phyloP scores from a whole-genome alignment of 2,113 vertebrate genomes.

The Chionomys nivalis region DNA sequence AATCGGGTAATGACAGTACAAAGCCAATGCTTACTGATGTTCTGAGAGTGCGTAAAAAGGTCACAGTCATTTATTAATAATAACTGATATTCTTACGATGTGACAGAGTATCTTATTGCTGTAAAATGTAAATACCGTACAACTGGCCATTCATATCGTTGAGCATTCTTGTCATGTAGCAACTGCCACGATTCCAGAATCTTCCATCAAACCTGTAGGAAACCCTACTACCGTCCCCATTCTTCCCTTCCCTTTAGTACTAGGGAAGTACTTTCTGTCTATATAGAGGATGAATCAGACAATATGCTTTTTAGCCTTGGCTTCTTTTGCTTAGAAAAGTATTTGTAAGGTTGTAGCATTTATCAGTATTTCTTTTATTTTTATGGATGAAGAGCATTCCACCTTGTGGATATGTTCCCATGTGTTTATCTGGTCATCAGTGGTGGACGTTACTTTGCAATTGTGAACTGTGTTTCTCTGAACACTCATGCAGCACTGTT shows the following conservation, averaged over 20 bases:
- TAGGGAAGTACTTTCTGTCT: not conserved
- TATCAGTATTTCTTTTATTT: not conserved
- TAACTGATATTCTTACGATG: not conserved
- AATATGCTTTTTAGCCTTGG: not conserved
- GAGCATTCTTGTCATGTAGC: not conserved
- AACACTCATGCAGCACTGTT: not conserved
- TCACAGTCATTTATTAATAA: conserved; percentile 14
- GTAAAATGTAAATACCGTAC: not conserved
- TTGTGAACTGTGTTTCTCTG: not conserved
- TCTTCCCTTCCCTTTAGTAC: not conserved
- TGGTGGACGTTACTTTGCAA: not conserved
- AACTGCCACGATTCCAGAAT: not conserved
- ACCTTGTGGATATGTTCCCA: not conserved
- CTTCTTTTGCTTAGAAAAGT: not conserved
- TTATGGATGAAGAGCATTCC: not conserved
- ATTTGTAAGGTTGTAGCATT: not conserved
- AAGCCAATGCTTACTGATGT: not conserved
- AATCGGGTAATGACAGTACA: not conserved
- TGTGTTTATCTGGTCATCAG: not conserved
- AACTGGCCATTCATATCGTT: not conserved
- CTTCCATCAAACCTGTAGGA: not conserved
- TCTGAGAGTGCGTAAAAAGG: conserved; percentile 43
- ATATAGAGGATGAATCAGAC: not conserved
- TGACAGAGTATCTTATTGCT: conserved; percentile 17
- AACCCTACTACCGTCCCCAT: not conserved